phyloP scores from a whole-genome alignment of 2,888 invertebrate species.

The Drosophila helvetica region DNA sequence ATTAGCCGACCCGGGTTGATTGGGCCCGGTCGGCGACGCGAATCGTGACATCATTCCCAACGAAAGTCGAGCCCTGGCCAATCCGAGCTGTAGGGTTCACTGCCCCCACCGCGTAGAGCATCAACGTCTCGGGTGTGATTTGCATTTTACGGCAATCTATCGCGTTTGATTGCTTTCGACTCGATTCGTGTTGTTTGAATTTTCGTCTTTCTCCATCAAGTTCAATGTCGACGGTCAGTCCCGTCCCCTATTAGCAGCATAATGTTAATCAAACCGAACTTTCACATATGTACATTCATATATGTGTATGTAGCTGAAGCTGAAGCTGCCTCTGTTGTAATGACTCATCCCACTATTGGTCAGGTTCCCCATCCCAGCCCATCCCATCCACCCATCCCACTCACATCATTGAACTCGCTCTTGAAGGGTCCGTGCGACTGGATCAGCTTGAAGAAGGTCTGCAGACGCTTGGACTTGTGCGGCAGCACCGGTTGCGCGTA shows the following conservation, averaged over 20 bases:
- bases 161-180: conserved; percentile 19
- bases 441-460: conserved; percentile 85
- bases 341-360: background rate
- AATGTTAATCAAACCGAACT: conserved; percentile 38
- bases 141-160: conserved; percentile 46
- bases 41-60: conserved; percentile 3
- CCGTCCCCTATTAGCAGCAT: conserved; percentile 18
- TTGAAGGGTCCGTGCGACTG: conserved; percentile 87
- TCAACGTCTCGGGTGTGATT: conserved; percentile 28
- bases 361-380: background rate
- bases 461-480: conserved; percentile 84
- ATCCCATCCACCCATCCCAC: conserved; percentile 77
- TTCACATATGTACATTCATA: conserved; percentile 2
- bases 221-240: conserved; percentile 34
- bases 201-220: conserved; percentile 27
- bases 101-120: conserved; percentile 26
- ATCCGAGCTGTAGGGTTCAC: conserved; percentile 28
- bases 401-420: conserved; percentile 88
- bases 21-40: background rate
- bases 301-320: background rate
- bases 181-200: conserved; percentile 25
- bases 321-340: background rate
- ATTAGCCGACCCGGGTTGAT: conserved; percentile 1
- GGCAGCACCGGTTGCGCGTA: conserved; percentile 86
- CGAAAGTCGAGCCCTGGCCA: background rate